These are phyloP conservation scores for Thecocarcelia acutangulata DNA, from an alignment of 2,888 invertebrate species.

Conservation along the genomic window DNA sequence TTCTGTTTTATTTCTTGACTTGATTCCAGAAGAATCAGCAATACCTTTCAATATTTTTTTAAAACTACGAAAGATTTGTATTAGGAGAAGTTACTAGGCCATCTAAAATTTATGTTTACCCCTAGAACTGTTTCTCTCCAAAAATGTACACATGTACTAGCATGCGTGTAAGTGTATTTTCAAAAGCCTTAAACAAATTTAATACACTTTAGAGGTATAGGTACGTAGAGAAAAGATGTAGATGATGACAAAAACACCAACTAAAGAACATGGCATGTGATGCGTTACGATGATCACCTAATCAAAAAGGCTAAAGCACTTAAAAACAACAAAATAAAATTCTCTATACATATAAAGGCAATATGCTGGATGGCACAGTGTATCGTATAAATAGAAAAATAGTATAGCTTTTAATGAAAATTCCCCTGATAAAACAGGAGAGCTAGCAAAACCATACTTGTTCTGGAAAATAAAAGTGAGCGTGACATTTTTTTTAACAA, in stretches of 20 bases:
- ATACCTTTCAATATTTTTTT: too few species aligned
- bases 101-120: too few species aligned
- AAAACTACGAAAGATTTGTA: too few species aligned
- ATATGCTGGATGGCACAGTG: slow-evolving; percentile 43
- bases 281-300: slow-evolving; percentile 74
- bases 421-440: too few species aligned
- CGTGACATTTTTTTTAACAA: too few species aligned
- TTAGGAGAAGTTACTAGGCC: too few species aligned
- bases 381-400: neutral
- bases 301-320: slow-evolving; percentile 71
- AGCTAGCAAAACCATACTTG: too few species aligned
- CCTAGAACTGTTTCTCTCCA: slow-evolving; percentile 16
- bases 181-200: slow-evolving; percentile 48
- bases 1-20: too few species aligned
- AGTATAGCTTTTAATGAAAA: too few species aligned
- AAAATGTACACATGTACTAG: slow-evolving; percentile 42
- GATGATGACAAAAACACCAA: slow-evolving; percentile 70
- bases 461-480: too few species aligned
- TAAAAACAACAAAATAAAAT: slow-evolving; percentile 50
- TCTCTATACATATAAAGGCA: slow-evolving; percentile 5
- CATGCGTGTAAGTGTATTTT: slow-evolving; percentile 53
- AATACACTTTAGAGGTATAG: slow-evolving; percentile 47
- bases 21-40: too few species aligned
- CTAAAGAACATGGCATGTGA: slow-evolving; percentile 75
- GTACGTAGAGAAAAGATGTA: slow-evolving; percentile 51